Evolutionary conservation across 1,140 invertebrate genomes (phyloP), one percentile per base, ranked within the genome.

Genomic region (Formica exsecta): DNA sequence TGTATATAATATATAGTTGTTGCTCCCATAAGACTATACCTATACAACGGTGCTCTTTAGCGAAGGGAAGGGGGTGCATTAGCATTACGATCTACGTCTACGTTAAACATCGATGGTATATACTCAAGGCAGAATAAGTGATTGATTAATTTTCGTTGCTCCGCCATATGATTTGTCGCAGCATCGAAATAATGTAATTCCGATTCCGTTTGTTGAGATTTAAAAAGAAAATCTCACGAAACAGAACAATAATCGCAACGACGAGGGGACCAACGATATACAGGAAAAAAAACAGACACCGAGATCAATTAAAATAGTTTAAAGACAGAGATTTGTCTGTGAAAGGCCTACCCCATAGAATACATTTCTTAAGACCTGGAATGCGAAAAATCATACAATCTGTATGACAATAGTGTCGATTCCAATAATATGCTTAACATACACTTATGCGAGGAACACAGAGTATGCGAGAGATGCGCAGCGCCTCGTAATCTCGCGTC

Each of bases 301-400:
- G 70, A 62, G 13, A 91, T 86, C 70, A 84, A 70, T 87, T 3
- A 41, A 86, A 75, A 51, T 74, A n/a, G n/a, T 83, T 85, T 74
- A 66, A 85, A 88, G 66, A 75, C 90, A 80, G 51, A 51, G 48
- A 16, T 4, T 86, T 87, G n/a, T 75, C 73, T 64, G 44, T 48
- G 66, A 91, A 62, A 91, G 54, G 91, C 92, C 92, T 94, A 93
- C 93, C 92, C 93, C 92, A 93, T 84, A 94, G 90, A 86, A 93
- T 92, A 92, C 81, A 93, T 93, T 93, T 93, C 91, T 93, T 92
- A 92, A 93, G 92, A 93, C 92, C 93, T 94, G 93, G 86, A 94
- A 94, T 93, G 61, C 92, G 91, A 94, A 93, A 93, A 91, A 93
- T 89, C 86, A 93, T 91, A 91, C 91, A 93, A 91, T 93, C 91